Base-by-base conservation (phyloP, 2,888 invertebrate species). In the Hecatera dysodea region DNA sequence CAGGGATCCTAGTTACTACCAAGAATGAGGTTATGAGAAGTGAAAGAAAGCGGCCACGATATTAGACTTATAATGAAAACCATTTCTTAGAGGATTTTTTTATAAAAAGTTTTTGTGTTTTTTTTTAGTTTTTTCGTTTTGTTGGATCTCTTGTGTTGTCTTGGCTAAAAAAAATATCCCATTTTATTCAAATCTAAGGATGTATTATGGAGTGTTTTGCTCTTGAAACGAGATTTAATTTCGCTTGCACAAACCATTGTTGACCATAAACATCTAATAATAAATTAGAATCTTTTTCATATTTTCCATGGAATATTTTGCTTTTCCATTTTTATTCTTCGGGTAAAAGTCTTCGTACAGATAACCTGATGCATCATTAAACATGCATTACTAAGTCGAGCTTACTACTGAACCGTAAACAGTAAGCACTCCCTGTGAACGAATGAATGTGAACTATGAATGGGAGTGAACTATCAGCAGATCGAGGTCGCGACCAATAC, bases 51-150 rank as follows among this genome's bases (percentile, higher is more conserved):
- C 57, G 56, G 70, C 71, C 81, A 63, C 68, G 59, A 75, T 81
- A 80, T 83, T 83, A 83, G 59, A 85, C 59, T 79, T 73, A 62
- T 82, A 85, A 85, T 83, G 80, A 70, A 85, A 75, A 63, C 74
- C 72, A 75, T 83, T 83, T 80, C 67, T 83, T 65, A 71, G 42
- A 65, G 29, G 57, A 48, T 67, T 85, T 59, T 85, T 59, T 56
- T 56, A 9, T 72, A 68, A 80, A 61, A 76, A 76, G 67, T 70
- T 69, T 79, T 80, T 70, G 69, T 84, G 39, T 74, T 70, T 70
- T 72, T 67, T 57, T 62, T 52, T 52, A 15, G 24, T 29, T 50
- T 56, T 17, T 57, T 63, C 39, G 66, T 77, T 69, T 77, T 63
- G 29, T 70, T 39, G 39, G 33, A 24, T 55, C 24, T 53, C 12